Percentiles rank a stretch among this genome's conserved stretches.
phyloP scores from a whole-genome alignment of 2,888 invertebrate genomes.

The Cryptops parisi region DNA sequence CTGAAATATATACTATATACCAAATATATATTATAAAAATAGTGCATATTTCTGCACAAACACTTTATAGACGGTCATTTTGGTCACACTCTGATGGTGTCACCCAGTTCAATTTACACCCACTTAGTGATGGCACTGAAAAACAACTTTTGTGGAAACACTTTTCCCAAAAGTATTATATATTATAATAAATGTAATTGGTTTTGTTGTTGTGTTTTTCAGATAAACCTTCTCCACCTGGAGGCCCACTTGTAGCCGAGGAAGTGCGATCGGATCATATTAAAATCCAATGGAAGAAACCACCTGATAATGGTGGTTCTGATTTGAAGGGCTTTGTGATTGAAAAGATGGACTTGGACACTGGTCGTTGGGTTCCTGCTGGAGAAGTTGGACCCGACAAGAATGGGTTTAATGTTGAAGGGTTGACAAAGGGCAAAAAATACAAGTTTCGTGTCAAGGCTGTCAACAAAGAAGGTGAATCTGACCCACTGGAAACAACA shows the following conservation, averaged over 20 bases:
- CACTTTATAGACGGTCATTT: no score
- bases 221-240: constrained; percentile 70
- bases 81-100: no score
- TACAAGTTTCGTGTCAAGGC: constrained; percentile 97
- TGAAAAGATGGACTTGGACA: constrained; percentile 93
- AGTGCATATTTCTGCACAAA: no score
- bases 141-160: no score
- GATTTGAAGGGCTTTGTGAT: constrained; percentile 79
- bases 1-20: no score
- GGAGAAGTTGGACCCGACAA: constrained; percentile 70
- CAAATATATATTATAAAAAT: no score
- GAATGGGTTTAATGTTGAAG: constrained; percentile 68
- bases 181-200: constrained; percentile 8
- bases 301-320: constrained; percentile 73
- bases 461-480: constrained; percentile 93
- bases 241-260: constrained; percentile 68
- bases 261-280: constrained; percentile 82
- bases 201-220: constrained; percentile 13
- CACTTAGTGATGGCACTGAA: no score
- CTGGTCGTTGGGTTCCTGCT: constrained; percentile 90
- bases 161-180: no score
- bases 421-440: constrained; percentile 84
- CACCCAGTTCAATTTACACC: no score
- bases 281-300: constrained; percentile 81
- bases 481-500: constrained; percentile 79